phyloP scores from a whole-genome alignment of 2,113 vertebrate species.

The Paramisgurnus dabryanus region DNA sequence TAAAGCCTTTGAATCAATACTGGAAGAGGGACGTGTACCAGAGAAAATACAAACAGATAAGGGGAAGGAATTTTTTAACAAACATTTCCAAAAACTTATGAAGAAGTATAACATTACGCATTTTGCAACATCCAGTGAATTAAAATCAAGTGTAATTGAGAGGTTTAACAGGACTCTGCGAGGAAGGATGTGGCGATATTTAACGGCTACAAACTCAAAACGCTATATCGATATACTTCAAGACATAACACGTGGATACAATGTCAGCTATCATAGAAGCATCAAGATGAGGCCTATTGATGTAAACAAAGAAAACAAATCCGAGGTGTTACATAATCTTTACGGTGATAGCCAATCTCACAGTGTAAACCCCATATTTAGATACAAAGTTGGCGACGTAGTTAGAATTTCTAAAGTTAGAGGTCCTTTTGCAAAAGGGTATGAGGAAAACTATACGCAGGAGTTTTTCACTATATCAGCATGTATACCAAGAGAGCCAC shows the following conservation, averaged over 20 bases:
- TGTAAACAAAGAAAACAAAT: neutral
- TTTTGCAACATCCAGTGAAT: neutral
- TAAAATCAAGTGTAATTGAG: neutral
- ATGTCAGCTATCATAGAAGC: neutral
- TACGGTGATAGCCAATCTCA: too few species aligned
- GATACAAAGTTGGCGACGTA: neutral
- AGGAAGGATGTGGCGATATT: neutral
- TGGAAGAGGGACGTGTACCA: neutral
- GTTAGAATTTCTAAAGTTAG: neutral
- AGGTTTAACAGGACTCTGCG: neutral
- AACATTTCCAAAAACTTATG: neutral
- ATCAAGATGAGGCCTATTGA: neutral
- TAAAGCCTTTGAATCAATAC: constrained; percentile 5
- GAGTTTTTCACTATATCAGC: constrained; percentile 1
- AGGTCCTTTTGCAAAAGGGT: neutral
- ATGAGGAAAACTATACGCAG: constrained; percentile 25
- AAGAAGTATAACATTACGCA: neutral
- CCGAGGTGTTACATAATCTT: neutral
- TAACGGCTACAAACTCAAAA: neutral
- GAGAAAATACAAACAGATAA: neutral
- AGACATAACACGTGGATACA: neutral
- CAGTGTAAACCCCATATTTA: too few species aligned
- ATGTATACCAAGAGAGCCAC: neutral
- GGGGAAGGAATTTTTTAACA: neutral
- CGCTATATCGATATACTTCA: neutral